phyloP scores from a whole-genome alignment of 2,888 invertebrate genomes.

The Monochamus alternatus region DNA sequence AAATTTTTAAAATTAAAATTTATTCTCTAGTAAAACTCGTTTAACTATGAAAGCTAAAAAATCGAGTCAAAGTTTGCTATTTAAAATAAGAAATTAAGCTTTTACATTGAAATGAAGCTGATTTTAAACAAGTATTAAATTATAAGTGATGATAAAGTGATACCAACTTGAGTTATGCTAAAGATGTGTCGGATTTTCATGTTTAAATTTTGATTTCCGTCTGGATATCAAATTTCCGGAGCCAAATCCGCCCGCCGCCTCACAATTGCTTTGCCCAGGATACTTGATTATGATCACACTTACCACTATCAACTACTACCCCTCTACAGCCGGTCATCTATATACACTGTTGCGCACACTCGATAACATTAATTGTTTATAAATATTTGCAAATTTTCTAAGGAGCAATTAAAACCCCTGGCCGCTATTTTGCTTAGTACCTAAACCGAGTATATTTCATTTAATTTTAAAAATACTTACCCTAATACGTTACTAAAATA shows the following conservation, averaged over 20 bases:
- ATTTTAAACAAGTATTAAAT: background rate
- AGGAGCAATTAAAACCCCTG: too few relatives aligned
- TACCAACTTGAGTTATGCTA: constrained; percentile 17
- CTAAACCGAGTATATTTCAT: too few relatives aligned
- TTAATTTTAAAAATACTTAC: too few relatives aligned
- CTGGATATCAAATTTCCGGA: constrained; percentile 10
- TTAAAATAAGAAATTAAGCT: background rate
- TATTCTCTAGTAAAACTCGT: too few relatives aligned
- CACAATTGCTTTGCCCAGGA: constrained; percentile 17
- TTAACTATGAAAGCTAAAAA: too few relatives aligned
- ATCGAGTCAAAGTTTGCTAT: background rate
- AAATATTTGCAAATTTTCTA: constrained; percentile 17
- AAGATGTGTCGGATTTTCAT: background rate
- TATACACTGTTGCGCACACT: constrained; percentile 30
- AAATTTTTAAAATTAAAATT: too few relatives aligned
- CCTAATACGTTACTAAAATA: too few relatives aligned
- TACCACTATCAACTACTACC: constrained; percentile 27
- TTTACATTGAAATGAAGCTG: too few relatives aligned
- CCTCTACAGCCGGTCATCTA: constrained; percentile 17
- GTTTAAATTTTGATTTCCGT: constrained; percentile 14
- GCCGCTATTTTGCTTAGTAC: too few relatives aligned
- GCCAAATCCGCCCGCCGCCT: background rate
- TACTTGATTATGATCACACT: constrained; percentile 31
- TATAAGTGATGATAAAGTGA: background rate
- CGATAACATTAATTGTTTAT: constrained; percentile 35